These are phyloP conservation scores for Cotesia vestalis DNA, from an alignment of 1,140 invertebrate genomes.

Conservation along the genomic window DNA sequence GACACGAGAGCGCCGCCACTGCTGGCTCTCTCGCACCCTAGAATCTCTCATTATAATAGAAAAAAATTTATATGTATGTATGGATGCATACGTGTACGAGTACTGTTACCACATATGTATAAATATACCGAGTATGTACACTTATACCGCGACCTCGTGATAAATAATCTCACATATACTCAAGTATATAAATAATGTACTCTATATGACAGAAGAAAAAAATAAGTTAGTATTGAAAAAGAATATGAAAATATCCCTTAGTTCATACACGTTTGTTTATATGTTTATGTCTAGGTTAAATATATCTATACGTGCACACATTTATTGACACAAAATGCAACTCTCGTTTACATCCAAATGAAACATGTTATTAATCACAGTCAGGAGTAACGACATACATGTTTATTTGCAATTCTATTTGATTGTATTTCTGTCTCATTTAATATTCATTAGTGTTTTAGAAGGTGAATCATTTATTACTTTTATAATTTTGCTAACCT, in stretches of 20 bases:
- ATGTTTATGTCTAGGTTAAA: too few species aligned
- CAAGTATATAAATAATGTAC: conserved; percentile 34
- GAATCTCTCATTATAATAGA: conserved; percentile 54
- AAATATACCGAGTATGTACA: conserved; percentile 42
- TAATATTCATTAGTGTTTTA: too few species aligned
- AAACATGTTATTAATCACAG: conserved; percentile 16
- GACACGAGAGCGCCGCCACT: conserved; percentile 43
- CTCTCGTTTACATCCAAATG: conserved; percentile 23
- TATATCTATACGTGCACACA: too few species aligned
- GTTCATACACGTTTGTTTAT: too few species aligned
- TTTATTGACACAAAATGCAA: conserved; percentile 15
- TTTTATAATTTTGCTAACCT: too few species aligned
- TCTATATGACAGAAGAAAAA: conserved; percentile 4
- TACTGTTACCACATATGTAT: conserved; percentile 41
- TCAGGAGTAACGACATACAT: conserved; percentile 12
- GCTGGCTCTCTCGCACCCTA: conserved; percentile 40
- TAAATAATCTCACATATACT: conserved; percentile 44
- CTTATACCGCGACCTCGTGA: conserved; percentile 38
- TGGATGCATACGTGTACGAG: conserved; percentile 44
- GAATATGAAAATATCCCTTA: conserved; percentile 19
- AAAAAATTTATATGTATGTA: conserved; percentile 40
- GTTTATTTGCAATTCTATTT: conserved; percentile 20
- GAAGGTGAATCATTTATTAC: too few species aligned
- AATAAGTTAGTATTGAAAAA: conserved; percentile 12
- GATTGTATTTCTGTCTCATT: conserved; percentile 10